Base-by-base conservation (phyloP, 2,113 vertebrate species). In the Osmerus eperlanus region DNA sequence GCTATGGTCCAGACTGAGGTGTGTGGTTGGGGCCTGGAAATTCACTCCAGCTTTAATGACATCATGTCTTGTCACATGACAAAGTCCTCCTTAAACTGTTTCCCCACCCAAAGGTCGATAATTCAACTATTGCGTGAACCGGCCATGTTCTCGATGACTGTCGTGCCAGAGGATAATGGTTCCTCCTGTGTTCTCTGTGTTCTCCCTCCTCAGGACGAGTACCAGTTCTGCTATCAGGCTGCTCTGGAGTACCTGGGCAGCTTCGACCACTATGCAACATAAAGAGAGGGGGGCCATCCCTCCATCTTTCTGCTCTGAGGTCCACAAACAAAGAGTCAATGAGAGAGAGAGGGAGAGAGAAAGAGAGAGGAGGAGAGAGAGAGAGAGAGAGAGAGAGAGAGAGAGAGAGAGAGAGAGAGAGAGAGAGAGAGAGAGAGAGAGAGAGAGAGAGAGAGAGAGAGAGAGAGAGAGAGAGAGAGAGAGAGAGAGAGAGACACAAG, bases 1-100 rank as follows among this genome's bases (percentile, higher is more conserved):
- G 97, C 96, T 61, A 99, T 97, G 96, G 96, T 99, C 88, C 97
- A 99, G 87, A 99, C 96, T 0, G 97, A 99, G 96, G 97, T 99
- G 19, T 28, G 18, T 52, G 36, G 3, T 3, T 41, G 36, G 3
- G 36, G 36, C 36, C 36, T 41, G 36, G 1, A 41, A 6, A 41
- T 41, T 9, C 6, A 8, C 36, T 41, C 5, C 29, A 4, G 5
- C 36, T 41, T 41, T 32, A 4, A 1, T 41, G 5, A 7, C 36
- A 32, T 8, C 5, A 8, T 41, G 36, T 41, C 6, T 41, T 32
- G 32, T 32, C 32, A 32, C 32, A 0, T 32, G 32, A 32, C 32
- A 32, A 32, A 32, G 32, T 32, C 6, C 36, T 41, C 36, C 36
- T 41, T 41, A 41, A 6, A 41, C 36, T 41, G 8, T 41, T 41